Percentiles rank a stretch among this genome's conserved stretches.
phyloP scores from a whole-genome alignment of 2,113 vertebrate species.

The Narcine bancroftii region DNA sequence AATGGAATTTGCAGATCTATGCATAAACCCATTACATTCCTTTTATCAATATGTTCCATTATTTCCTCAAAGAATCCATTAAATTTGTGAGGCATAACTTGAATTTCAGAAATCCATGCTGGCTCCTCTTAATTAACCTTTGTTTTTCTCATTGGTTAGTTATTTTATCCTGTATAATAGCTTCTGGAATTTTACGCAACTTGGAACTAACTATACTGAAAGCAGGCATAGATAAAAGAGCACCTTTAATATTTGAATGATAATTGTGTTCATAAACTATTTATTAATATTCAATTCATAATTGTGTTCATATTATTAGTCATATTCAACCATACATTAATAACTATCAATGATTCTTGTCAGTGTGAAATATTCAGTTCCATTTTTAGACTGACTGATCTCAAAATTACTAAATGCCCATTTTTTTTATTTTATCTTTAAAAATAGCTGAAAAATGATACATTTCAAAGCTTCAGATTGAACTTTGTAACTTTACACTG shows the following conservation, averaged over 20 bases:
- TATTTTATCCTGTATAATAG: conserved; percentile 23
- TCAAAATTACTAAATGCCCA: background rate
- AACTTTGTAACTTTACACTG: background rate
- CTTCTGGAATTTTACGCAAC: background rate
- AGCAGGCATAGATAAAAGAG: background rate
- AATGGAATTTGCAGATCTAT: conserved; percentile 8
- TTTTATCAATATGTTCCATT: background rate
- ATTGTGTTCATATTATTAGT: background rate
- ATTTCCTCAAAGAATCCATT: conserved; percentile 33
- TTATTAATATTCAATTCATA: background rate
- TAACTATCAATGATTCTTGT: background rate
- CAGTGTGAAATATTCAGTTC: background rate
- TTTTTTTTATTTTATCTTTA: background rate
- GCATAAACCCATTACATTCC: background rate
- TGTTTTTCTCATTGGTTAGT: conserved; percentile 6
- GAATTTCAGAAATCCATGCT: background rate
- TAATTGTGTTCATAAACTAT: background rate
- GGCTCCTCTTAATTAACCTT: conserved; percentile 24
- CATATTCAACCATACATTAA: background rate
- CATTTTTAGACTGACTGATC: background rate
- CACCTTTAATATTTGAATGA: background rate
- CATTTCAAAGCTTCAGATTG: background rate
- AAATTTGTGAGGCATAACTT: conserved; percentile 18
- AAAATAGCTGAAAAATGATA: background rate
- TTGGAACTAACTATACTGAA: background rate